phyloP scores from a whole-genome alignment of 2,888 invertebrate genomes.

The Lycia hirtaria region DNA sequence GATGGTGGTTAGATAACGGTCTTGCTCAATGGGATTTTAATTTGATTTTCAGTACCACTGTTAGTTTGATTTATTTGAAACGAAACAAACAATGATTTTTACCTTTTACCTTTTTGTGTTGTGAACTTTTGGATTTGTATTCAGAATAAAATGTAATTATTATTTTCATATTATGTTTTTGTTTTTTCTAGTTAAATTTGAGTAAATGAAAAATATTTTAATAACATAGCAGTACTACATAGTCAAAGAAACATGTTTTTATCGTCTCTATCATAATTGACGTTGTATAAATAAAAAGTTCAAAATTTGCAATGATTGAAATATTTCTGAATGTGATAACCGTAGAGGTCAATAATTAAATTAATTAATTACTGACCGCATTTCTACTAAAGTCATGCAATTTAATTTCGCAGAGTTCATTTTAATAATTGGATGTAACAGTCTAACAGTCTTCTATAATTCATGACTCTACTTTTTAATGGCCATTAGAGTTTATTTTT shows the following conservation, averaged over 20 bases:
- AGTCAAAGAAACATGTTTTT: too few relatives aligned
- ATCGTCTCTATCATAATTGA: too few relatives aligned
- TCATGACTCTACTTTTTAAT: background rate
- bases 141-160: too few relatives aligned
- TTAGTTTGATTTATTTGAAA: conserved; percentile 24
- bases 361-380: background rate
- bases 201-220: too few relatives aligned
- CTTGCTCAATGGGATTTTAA: conserved; percentile 67
- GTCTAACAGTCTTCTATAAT: background rate
- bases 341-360: too few relatives aligned
- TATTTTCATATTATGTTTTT: too few relatives aligned
- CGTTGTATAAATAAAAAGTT: too few relatives aligned
- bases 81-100: background rate
- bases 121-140: background rate
- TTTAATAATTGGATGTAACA: background rate
- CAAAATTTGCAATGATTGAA: background rate
- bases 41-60: conserved; percentile 58
- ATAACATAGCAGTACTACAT: too few relatives aligned
- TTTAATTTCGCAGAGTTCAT: conserved; percentile 6
- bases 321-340: too few relatives aligned
- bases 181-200: too few relatives aligned
- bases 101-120: background rate
- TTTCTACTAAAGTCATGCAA: background rate
- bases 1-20: conserved; percentile 75
- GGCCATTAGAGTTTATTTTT: conserved; percentile 5